These are phyloP conservation scores for Dendrolimus kikuchii DNA, from an alignment of 1,140 invertebrate species.

Conservation along the genomic window DNA sequence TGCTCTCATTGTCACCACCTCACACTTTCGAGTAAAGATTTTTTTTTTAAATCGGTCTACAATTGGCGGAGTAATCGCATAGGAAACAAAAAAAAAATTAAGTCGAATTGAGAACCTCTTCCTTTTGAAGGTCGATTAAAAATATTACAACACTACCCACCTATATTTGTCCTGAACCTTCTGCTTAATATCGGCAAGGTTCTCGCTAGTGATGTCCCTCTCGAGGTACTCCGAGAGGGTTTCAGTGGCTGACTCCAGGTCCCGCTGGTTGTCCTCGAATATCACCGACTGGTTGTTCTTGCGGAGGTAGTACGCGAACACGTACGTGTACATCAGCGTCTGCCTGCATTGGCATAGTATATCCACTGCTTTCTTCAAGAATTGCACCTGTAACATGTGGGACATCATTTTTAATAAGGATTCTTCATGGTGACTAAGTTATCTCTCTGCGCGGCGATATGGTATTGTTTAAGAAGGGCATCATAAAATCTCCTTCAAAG, in stretches of 20 bases:
- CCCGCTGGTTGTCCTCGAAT: constrained; percentile 99
- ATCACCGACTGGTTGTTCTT: constrained; percentile 99
- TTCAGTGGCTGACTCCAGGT: constrained; percentile 97
- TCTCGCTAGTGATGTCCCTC: constrained; percentile 97
- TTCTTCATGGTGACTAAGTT: no score
- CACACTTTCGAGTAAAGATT: no score
- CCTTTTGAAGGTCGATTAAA: background rate
- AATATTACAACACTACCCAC: constrained; percentile 62
- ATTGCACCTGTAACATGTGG: constrained; percentile 83
- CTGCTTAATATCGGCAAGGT: constrained; percentile 98
- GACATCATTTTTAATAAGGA: no score
- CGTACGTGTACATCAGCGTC: constrained; percentile 99
- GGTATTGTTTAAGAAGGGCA: no score
- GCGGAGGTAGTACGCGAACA: constrained; percentile 98
- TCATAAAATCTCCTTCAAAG: no score
- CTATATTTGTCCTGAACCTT: constrained; percentile 99
- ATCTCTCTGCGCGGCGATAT: no score
- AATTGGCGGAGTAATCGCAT: no score
- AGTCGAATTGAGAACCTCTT: background rate
- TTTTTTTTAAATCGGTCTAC: no score
- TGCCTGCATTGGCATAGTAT: constrained; percentile 97
- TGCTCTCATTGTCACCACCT: background rate
- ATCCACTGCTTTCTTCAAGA: constrained; percentile 97
- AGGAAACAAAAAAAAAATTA: no score
- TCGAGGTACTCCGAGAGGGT: constrained; percentile 97